Evolutionary conservation across 2,797 vertebrate species (phyloP), one percentile per base, ranked within the genome.

Genomic region (Synanceia verrucosa): DNA sequence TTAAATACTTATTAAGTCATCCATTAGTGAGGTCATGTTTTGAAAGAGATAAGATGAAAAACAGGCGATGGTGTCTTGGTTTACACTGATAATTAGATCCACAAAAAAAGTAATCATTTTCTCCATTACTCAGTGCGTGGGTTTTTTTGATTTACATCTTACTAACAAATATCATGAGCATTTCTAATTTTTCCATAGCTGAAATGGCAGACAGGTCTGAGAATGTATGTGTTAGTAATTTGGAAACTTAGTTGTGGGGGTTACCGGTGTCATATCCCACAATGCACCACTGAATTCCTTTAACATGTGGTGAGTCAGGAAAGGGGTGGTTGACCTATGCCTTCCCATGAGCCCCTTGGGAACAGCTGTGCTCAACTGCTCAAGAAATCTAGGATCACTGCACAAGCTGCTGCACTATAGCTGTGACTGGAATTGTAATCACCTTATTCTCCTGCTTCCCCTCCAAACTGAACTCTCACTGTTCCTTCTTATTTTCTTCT

Each of bases 241-340:
- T 94, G 87, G 86, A 91, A 92, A 88, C 78, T 78, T 65, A 83
- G 87, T 89, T 89, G 78, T 83, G 83, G 92, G 91, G 93, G 93
- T 91, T 87, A 91, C 81, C 57, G 83, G 86, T 86, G 89, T 91
- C 86, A 91, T 83, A 88, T 93, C 94, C 94, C 93, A 94, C 86
- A 94, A 94, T 94, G 94, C 94, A 94, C 79, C 23, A 72, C 83
- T 83, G 92, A 94, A 95, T 95, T 94, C 93, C 92, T 95, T 94
- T 94, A 95, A 94, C 94, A 95, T 95, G 94, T 95, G 94, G 93
- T 91, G 90, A 91, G 82, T 93, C 94, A 95, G 94, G 94, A 95
- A 95, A 94, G 93, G 87, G 93, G 87, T 92, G 93, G 90, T 94
- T 95, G 94, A 95, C 94, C 94, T 92, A 61, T 94, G 93, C 77